phyloP scores from a whole-genome alignment of 2,888 invertebrate genomes.

The Chirona hameri region DNA sequence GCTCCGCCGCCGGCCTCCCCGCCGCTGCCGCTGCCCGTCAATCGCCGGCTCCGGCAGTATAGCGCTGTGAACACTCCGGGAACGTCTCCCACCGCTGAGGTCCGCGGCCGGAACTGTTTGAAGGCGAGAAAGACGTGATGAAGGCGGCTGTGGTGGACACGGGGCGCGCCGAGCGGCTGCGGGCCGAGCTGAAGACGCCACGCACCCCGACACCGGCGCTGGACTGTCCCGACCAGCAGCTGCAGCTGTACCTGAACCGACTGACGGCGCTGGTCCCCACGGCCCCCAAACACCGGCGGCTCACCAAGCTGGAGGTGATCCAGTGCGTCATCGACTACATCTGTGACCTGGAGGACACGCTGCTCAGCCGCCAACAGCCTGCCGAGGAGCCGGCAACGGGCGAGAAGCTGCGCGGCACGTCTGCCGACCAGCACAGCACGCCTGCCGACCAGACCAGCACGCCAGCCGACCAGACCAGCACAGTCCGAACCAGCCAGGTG shows the following conservation, averaged over 20 bases:
- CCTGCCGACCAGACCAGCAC: too few relatives aligned
- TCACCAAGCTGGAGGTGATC: constrained; percentile 11
- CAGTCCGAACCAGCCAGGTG: too few relatives aligned
- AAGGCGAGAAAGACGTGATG: neutral
- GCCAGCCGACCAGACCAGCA: too few relatives aligned
- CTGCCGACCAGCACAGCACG: too few relatives aligned
- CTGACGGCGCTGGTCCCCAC: neutral
- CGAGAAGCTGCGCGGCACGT: too few relatives aligned
- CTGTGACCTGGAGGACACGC: constrained; percentile 13
- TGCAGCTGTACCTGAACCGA: constrained; percentile 7
- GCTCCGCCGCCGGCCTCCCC: neutral
- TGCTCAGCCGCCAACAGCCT: neutral
- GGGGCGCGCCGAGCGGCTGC: neutral
- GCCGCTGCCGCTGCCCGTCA: neutral
- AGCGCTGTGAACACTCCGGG: neutral
- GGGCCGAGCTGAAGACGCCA: neutral
- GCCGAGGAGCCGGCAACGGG: neutral
- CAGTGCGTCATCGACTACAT: constrained; percentile 10
- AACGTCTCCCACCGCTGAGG: neutral
- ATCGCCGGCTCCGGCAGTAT: neutral
- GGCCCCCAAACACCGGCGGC: constrained; percentile 1
- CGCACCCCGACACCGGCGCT: neutral
- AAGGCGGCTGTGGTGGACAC: constrained; percentile 9
- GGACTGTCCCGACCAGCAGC: neutral
- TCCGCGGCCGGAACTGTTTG: neutral